Evolutionary conservation across 2,888 invertebrate species (phyloP), one percentile per base, ranked within the genome.

Genomic region (Marasmarcha lunaedactyla): DNA sequence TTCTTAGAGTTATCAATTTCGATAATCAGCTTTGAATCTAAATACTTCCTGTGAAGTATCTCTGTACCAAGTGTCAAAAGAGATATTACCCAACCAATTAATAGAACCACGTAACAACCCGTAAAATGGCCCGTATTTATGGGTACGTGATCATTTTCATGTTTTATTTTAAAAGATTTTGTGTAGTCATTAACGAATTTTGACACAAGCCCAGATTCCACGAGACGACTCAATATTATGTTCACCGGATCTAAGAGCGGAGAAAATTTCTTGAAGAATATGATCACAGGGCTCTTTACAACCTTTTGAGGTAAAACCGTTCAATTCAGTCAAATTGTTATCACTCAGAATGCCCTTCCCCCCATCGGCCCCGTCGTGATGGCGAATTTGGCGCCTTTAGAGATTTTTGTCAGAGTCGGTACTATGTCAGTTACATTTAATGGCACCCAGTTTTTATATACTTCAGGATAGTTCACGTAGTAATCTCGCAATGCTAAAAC

Each of bases 181-280:
- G 3, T 2, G 34, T 13, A 34, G 12, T 34, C 13, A 5, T 34
- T 12, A 13, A 5, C 4, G 9, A 34, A 14, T 14, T 34, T 34
- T 3, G 7, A 12, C 3, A 12, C 6, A 14, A 34, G 13, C 14
- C 34, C 34, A 11, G 34, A 2, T 14, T 59, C 60, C 14, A 49
- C 36, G 15, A 60, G 49, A 33, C 48, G 43, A 4, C 42, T 48
- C 15, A 60, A 44, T 15, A 57, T 44, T 11, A 38, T 15, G 43
- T 54, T 54, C 3, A 59, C 44, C 2, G 57, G 41, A 1, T 36
- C 12, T 2, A 36, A 43, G 7, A 61, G 43, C 9, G 53, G 52
- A 12, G 60, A 59, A 41, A 49, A 53, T 36, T 54, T 59, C 40
- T 59, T 57, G 13, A 54, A 55, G 42, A 54, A 59, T 46, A 59